phyloP scores from a whole-genome alignment of 2,797 vertebrate species.

The Epinephelus malabaricus region DNA sequence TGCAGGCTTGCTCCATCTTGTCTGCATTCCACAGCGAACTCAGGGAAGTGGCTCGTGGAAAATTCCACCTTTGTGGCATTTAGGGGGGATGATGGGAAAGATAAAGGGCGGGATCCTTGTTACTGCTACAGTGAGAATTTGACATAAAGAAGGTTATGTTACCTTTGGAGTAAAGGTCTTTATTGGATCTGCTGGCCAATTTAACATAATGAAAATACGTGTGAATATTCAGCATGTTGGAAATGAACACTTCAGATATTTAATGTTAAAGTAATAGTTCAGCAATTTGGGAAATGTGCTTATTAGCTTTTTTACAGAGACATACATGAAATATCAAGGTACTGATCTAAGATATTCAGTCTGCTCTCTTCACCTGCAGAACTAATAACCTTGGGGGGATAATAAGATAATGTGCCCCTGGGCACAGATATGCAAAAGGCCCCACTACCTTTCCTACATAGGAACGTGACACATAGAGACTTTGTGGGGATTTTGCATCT shows the following conservation, averaged over 20 bases:
- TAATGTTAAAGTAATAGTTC: neutral
- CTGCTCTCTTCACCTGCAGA: too few relatives aligned
- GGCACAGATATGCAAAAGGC: too few relatives aligned
- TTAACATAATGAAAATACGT: neutral
- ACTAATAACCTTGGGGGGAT: too few relatives aligned
- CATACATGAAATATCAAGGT: too few relatives aligned
- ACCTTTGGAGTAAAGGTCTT: constrained; percentile 31
- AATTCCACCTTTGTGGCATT: constrained; percentile 81
- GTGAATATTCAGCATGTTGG: neutral
- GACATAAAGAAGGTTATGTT: constrained; percentile 24
- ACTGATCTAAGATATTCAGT: too few relatives aligned
- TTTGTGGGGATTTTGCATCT: too few relatives aligned
- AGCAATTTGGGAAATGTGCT: neutral
- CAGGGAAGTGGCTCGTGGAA: constrained; percentile 77
- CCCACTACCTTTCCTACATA: too few relatives aligned
- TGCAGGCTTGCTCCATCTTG: constrained; percentile 81
- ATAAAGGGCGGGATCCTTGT: constrained; percentile 59
- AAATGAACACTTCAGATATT: neutral
- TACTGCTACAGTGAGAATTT: constrained; percentile 28
- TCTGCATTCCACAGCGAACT: constrained; percentile 78
- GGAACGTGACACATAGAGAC: too few relatives aligned
- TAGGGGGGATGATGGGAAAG: constrained; percentile 49
- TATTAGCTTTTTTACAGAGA: too few relatives aligned
- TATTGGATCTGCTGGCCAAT: constrained; percentile 6
- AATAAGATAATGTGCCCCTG: too few relatives aligned